These are phyloP conservation scores for Poecilia wingei DNA, from an alignment of 2,797 vertebrate genomes.

Conservation along the genomic window DNA sequence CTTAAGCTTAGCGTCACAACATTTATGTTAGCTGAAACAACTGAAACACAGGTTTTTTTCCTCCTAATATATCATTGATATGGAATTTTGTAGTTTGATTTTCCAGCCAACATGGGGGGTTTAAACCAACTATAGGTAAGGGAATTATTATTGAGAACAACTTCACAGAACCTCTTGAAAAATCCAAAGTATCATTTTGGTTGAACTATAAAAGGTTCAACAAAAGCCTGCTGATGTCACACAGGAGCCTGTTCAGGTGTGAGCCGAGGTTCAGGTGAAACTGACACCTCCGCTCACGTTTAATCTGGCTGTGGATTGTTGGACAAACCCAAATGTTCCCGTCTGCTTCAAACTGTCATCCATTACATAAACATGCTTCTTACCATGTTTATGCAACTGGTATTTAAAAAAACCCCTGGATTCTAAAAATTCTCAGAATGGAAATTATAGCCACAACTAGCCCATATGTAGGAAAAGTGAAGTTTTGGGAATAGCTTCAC, in stretches of 20 bases:
- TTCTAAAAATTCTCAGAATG: not conserved
- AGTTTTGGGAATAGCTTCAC: not conserved
- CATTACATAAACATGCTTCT: not conserved
- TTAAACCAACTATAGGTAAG: not conserved
- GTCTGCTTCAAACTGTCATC: not conserved
- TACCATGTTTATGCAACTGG: not conserved
- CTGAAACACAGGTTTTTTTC: not conserved
- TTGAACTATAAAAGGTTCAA: not conserved
- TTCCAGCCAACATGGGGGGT: not conserved
- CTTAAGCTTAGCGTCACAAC: not conserved
- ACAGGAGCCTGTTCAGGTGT: not conserved
- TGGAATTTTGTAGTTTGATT: not conserved
- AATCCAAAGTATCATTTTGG: not conserved
- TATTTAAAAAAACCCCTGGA: not conserved
- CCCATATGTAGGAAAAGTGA: not conserved
- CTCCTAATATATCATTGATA: not conserved
- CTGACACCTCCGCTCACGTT: not conserved
- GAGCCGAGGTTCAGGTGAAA: not conserved
- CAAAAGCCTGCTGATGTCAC: not conserved
- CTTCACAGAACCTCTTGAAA: not conserved
- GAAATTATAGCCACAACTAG: not conserved
- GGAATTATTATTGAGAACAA: not conserved
- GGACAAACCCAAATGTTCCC: not conserved
- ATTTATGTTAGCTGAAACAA: not conserved
- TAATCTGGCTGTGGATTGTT: not conserved